Conservation (phyloP, 1,140 invertebrate genomes). For the Lasaia peninsularis region DNA sequence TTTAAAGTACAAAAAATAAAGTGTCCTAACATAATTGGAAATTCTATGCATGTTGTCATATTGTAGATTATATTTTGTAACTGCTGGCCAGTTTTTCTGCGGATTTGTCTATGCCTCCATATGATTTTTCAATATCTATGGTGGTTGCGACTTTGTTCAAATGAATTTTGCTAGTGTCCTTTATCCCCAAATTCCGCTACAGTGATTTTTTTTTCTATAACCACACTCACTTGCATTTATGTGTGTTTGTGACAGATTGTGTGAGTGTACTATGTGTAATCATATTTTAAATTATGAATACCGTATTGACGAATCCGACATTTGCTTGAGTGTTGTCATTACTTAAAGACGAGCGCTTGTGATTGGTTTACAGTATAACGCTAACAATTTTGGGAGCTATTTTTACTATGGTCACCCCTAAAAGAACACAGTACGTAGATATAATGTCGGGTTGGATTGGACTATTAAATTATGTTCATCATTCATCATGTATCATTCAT, state of each 20-base stretch:
- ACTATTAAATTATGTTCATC: conserved; percentile 43
- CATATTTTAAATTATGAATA: conserved; percentile 32
- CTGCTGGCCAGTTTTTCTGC: conserved; percentile 23
- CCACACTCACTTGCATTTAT: conserved; percentile 76
- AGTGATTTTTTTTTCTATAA: conserved; percentile 61
- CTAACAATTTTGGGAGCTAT: conserved; percentile 44
- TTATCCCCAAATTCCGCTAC: conserved; percentile 43
- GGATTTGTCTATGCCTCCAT: conserved; percentile 46
- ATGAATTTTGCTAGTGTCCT: neutral
- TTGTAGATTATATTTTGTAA: neutral
- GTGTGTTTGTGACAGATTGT: conserved; percentile 40
- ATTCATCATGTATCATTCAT: conserved; percentile 29
- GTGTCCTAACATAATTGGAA: neutral
- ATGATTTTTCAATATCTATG: conserved; percentile 58
- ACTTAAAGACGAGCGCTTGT: conserved; percentile 60
- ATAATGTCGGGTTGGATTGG: conserved; percentile 69
- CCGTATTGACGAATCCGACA: conserved; percentile 61
- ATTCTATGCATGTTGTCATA: neutral
- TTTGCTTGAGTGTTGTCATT: conserved; percentile 67
- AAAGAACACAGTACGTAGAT: conserved; percentile 36
- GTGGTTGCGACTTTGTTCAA: conserved; percentile 30
- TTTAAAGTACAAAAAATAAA: neutral
- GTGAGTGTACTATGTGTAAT: conserved; percentile 27
- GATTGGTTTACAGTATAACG: conserved; percentile 75
- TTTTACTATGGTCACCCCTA: conserved; percentile 23